A percentile compares a stretch with the other conserved stretches of the same genome.
phyloP scores from a whole-genome alignment of 2,797 vertebrate species.

The Mico argentatus region DNA sequence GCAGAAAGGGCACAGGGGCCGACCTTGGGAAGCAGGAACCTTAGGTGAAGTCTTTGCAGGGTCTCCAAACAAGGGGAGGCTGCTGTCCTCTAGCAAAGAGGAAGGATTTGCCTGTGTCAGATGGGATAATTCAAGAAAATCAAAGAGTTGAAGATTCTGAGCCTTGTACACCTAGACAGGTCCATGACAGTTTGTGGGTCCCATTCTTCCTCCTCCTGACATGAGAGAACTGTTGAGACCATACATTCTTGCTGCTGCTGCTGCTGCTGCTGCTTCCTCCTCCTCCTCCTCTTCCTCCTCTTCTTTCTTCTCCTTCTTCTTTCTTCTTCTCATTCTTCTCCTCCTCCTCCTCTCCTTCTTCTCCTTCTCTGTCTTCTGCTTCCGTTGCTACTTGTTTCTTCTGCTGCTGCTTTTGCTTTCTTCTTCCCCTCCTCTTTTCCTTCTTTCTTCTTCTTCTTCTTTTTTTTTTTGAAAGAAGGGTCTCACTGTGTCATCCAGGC shows the following conservation, averaged over 20 bases:
- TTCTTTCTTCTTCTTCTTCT: no score
- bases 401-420: no score
- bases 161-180: neutral
- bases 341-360: neutral
- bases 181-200: neutral
- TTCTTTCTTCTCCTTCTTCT: neutral
- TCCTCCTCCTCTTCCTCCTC: no score
- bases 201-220: neutral
- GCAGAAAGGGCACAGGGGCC: neutral
- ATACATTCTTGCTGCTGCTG: neutral
- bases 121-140: neutral
- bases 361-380: neutral
- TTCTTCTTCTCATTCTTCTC: no score
- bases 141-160: neutral
- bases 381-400: no score
- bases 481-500: neutral
- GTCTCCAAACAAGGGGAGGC: neutral
- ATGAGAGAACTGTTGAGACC: neutral
- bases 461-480: neutral
- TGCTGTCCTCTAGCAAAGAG: neutral
- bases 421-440: no score
- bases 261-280: no score
- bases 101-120: neutral
- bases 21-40: neutral
- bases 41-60: neutral